Base-by-base conservation (phyloP, 2,113 vertebrate genomes). In the Heteronetta atricapilla region DNA sequence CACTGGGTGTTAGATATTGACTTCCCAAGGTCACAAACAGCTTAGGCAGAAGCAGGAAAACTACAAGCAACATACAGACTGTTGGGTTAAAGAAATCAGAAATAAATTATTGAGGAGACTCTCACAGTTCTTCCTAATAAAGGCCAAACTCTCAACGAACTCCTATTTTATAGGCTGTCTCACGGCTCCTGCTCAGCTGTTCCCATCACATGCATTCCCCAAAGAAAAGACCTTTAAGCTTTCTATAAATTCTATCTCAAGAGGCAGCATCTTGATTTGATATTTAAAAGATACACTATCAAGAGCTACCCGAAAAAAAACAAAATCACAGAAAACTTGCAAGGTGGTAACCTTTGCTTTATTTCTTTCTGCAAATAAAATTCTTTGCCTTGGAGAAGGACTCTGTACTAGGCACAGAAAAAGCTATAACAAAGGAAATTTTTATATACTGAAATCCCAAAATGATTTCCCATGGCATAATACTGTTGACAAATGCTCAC, bases 321-420 rank as follows among this genome's bases (percentile, higher is more conserved):
- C 40, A 58, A 81, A 87, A 74, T 2, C n/a, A 73, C 13, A 62
- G 33, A 90, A 92, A 77, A 69, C 26, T 23, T 83, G 50, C 42
- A 77, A 15, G 31, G 10, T 40, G 44, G n/a, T 74, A 88, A 86
- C 69, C 73, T 90, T 69, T 83, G 15, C 44, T 95, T 92, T 90
- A 73, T 44, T 92, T 72, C 29, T 58, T 36, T 92, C 77, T 66
- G 64, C 18, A 95, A 88, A 86, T 22, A 90, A 77, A 88, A 70
- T 6, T 53, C 28, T 44, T 88, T 23, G 48, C 50, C 60, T 90
- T 62, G 68, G 64, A 81, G 23, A 79, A 89, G n/a, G 38, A 21
- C 25, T 89, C 58, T 72, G 19, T 7, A 50, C 28, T 13, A 15
- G 67, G 19, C 15, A 82, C 16, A 81, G 63, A 86, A 73, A 81